A percentile compares a stretch with the other conserved stretches of the same genome.
These are phyloP conservation scores for Chloroclysta siterata DNA, from an alignment of 2,888 invertebrate species.

Conservation along the genomic window DNA sequence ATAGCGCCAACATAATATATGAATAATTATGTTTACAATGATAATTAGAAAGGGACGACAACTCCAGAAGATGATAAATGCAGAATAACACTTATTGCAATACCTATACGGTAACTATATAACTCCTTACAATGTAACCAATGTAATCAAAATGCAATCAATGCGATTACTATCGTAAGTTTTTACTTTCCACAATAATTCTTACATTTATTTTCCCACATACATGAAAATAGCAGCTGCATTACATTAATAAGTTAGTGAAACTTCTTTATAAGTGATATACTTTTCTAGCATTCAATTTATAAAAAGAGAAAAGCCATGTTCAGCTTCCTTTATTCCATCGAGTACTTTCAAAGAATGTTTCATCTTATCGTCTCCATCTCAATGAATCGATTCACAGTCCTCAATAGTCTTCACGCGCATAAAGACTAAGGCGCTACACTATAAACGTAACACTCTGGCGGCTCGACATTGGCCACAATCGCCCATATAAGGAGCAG, in stretches of 20 bases:
- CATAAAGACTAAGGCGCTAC: slow-evolving; percentile 46
- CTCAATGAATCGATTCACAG: slow-evolving; percentile 51
- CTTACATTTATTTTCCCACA: too few species aligned
- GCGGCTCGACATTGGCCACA: slow-evolving; percentile 61
- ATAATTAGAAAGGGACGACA: slow-evolving; percentile 46
- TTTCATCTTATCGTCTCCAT: slow-evolving; percentile 44
- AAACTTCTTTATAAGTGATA: background rate
- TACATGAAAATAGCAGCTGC: background rate
- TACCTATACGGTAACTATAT: background rate
- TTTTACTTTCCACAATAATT: too few species aligned
- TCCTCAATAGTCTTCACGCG: slow-evolving; percentile 41
- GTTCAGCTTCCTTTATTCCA: slow-evolving; percentile 23
- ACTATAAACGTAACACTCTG: slow-evolving; percentile 55
- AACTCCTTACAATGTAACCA: too few species aligned
- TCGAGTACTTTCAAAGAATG: slow-evolving; percentile 39
- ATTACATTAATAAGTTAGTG: background rate
- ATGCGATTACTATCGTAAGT: background rate
- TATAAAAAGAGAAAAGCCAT: slow-evolving; percentile 12
- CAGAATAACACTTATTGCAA: background rate
- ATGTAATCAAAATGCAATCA: too few species aligned
- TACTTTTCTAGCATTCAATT: background rate
- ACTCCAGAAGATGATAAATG: background rate
- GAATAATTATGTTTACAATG: slow-evolving; percentile 45
- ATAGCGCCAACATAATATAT: slow-evolving; percentile 56
- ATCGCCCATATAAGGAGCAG: slow-evolving; percentile 60